Evolutionary conservation across 1,140 invertebrate genomes (phyloP).

Genomic region (Cryptotermes secundus): DNA sequence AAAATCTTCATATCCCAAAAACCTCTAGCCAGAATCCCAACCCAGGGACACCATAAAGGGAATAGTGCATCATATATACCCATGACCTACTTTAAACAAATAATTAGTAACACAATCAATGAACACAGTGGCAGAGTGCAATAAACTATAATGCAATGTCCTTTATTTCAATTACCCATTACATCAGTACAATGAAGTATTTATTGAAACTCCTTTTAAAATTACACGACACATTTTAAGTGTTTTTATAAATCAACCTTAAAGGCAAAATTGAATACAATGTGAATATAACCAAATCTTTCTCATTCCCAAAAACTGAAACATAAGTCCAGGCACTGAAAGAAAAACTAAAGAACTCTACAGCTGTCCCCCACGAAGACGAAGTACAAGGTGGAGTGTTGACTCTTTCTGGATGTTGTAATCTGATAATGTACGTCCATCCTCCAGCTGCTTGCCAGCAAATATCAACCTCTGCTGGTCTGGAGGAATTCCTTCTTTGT

Average conservation of each 20-base stretch:
- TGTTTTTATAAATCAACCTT: not conserved
- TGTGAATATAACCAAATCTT: not conserved
- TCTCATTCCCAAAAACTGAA: not conserved
- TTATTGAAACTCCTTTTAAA: not conserved
- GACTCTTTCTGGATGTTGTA: slow-evolving; percentile 66
- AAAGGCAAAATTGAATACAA: not conserved
- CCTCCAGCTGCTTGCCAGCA: slow-evolving; percentile 68
- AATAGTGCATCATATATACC: too few species aligned
- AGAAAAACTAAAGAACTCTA: too few species aligned
- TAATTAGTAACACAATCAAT: too few species aligned
- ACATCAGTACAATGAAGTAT: not conserved
- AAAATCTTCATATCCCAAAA: too few species aligned
- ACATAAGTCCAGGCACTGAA: not conserved
- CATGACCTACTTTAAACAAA: too few species aligned
- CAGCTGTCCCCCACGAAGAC: not conserved
- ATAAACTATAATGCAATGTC: not conserved
- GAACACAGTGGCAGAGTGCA: too few species aligned
- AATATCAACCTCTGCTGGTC: slow-evolving; percentile 59
- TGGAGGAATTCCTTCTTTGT: not conserved
- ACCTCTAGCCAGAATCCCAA: too few species aligned
- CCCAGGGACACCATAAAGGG: too few species aligned
- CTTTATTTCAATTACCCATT: not conserved
- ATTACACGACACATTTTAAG: not conserved
- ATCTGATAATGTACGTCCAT: slow-evolving; percentile 64
- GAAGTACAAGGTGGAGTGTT: not conserved